Evolutionary conservation across 2,888 invertebrate genomes (phyloP).

Genomic region (Drosophila fungiperda): DNA sequence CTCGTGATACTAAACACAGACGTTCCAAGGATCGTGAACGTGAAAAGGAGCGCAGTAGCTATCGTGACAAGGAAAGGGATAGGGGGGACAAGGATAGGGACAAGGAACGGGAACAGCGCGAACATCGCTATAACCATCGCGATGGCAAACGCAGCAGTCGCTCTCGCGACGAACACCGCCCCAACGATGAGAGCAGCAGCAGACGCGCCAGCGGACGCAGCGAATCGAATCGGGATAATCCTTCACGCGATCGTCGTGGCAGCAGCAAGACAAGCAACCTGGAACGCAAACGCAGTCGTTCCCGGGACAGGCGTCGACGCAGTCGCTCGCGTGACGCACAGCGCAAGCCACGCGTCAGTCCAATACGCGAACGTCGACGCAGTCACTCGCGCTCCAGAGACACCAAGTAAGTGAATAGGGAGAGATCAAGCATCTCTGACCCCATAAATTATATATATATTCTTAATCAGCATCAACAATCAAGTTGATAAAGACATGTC

Average conservation of each 20-base stretch:
- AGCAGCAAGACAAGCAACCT: constrained; percentile 55
- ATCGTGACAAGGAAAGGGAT: constrained; percentile 41
- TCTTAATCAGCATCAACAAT: background rate
- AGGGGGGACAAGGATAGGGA: constrained; percentile 50
- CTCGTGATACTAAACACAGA: constrained; percentile 72
- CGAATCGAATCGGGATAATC: constrained; percentile 51
- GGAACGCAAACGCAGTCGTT: constrained; percentile 71
- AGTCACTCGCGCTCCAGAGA: constrained; percentile 81
- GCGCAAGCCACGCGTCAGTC: constrained; percentile 73
- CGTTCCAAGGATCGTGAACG: constrained; percentile 72
- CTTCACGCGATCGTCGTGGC: constrained; percentile 79
- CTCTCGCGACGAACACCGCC: constrained; percentile 73
- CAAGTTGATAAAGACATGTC: background rate
- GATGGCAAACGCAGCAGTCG: constrained; percentile 60
- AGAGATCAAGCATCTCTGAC: background rate
- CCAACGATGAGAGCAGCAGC: constrained; percentile 71
- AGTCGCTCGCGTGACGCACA: constrained; percentile 76
- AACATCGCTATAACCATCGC: constrained; percentile 68
- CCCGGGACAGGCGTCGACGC: constrained; percentile 64
- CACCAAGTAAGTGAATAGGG: constrained; percentile 68
- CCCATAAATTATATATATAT: background rate
- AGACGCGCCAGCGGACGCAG: constrained; percentile 36
- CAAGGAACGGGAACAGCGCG: constrained; percentile 52
- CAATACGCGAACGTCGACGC: constrained; percentile 74
- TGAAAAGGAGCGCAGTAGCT: constrained; percentile 66